Evolutionary conservation across 2,113 vertebrate genomes (phyloP).

Genomic region (Conger conger): DNA sequence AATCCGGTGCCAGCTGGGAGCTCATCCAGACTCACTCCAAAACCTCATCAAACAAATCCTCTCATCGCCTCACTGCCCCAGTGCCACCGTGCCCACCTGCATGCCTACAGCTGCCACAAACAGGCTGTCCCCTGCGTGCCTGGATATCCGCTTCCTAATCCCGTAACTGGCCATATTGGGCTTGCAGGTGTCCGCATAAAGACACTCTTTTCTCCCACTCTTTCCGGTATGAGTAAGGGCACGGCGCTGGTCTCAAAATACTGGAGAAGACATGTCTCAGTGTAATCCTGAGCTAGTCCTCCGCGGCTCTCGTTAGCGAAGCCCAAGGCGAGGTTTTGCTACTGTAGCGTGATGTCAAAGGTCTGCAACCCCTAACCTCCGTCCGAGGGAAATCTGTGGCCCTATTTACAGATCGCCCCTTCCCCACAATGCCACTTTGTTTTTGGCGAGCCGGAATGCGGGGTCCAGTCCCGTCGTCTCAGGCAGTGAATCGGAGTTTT

Average conservation of each 20-base stretch:
- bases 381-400: constrained; percentile 25
- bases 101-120: background rate
- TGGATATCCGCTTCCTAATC: background rate
- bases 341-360: constrained; percentile 42
- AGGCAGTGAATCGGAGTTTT: constrained; percentile 36
- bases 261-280: background rate
- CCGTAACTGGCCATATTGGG: background rate
- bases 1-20: background rate
- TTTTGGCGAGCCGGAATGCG: constrained; percentile 21
- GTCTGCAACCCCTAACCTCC: background rate
- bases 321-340: constrained; percentile 24
- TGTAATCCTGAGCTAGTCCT: background rate
- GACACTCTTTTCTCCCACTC: background rate
- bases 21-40: background rate
- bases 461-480: constrained; percentile 36
- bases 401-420: constrained; percentile 35
- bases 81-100: background rate
- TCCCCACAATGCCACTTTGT: constrained; percentile 49
- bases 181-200: background rate
- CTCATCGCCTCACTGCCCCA: background rate
- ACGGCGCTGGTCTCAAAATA: background rate
- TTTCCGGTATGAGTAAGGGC: background rate
- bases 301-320: background rate
- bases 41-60: background rate
- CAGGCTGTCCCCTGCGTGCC: background rate